Percentiles rank a stretch among this genome's conserved stretches.
These are phyloP conservation scores for Podocnemis expansa DNA, from an alignment of 2,113 vertebrate genomes.

Conservation along the genomic window DNA sequence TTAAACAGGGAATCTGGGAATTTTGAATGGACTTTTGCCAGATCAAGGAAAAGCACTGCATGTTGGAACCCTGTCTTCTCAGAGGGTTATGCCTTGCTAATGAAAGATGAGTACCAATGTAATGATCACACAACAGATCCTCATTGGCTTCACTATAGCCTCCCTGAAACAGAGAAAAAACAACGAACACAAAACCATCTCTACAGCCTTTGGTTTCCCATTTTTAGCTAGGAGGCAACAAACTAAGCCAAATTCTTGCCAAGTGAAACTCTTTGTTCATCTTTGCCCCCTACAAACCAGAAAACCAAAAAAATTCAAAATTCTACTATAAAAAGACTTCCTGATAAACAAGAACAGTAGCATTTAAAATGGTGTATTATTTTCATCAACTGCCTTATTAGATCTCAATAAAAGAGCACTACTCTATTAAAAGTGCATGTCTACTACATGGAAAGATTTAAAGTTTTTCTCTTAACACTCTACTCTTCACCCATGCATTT, in stretches of 20 bases:
- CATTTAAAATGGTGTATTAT: constrained; percentile 58
- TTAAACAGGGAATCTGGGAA: not conserved
- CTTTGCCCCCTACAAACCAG: constrained; percentile 55
- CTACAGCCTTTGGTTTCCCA: constrained; percentile 52
- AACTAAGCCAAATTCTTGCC: constrained; percentile 50
- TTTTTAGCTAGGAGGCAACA: constrained; percentile 43
- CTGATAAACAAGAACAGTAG: constrained; percentile 55
- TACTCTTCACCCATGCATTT: not conserved
- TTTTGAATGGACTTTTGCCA: not conserved
- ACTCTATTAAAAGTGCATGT: constrained; percentile 56
- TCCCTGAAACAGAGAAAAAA: constrained; percentile 4
- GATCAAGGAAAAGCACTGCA: not conserved
- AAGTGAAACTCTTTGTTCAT: constrained; percentile 46
- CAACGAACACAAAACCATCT: constrained; percentile 54
- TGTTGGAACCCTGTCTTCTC: not conserved
- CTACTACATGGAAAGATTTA: constrained; percentile 48
- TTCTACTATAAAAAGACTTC: too few species aligned
- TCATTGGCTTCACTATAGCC: constrained; percentile 62
- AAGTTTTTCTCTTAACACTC: not conserved
- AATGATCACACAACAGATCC: constrained; percentile 31
- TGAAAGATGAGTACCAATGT: not conserved
- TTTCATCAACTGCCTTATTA: constrained; percentile 64
- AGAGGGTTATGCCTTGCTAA: not conserved
- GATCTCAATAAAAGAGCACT: constrained; percentile 63
- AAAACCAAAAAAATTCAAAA: constrained; percentile 62